phyloP scores from a whole-genome alignment of 2,797 vertebrate species.

The Lacerta viridis region DNA sequence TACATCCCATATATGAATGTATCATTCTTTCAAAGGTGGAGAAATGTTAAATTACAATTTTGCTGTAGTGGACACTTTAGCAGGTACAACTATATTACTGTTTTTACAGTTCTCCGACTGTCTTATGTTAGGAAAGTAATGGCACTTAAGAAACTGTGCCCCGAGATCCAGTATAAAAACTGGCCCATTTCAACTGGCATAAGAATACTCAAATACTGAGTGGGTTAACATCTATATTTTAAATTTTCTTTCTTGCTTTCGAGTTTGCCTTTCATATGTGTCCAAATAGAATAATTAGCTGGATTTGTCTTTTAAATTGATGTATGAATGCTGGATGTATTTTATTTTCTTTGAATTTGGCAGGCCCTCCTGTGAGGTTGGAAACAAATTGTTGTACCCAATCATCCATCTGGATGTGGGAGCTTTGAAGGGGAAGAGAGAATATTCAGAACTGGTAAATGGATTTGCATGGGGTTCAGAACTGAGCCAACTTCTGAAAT shows the following conservation, averaged over 20 bases:
- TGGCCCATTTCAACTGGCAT: not conserved
- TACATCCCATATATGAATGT: not conserved
- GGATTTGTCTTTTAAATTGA: conserved; percentile 50
- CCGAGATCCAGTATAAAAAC: not conserved
- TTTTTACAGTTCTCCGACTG: not conserved
- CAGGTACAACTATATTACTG: not conserved
- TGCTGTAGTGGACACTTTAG: not conserved
- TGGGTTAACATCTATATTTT: conserved; percentile 33
- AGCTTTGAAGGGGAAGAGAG: conserved; percentile 50
- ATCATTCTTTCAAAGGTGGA: not conserved
- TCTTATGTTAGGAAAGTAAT: not conserved
- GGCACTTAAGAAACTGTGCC: not conserved
- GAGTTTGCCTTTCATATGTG: conserved; percentile 40
- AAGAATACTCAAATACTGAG: not conserved
- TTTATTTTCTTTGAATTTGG: conserved; percentile 52
- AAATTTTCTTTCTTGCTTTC: conserved; percentile 28
- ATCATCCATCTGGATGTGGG: conserved; percentile 42
- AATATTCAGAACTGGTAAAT: conserved; percentile 39
- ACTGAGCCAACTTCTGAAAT: conserved; percentile 41
- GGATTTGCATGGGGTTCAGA: conserved; percentile 59
- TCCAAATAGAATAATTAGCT: conserved; percentile 54
- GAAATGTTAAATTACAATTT: not conserved
- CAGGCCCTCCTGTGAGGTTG: conserved; percentile 44
- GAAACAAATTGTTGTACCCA: conserved; percentile 49
- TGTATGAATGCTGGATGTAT: conserved; percentile 21